Conservation (phyloP, 2,888 invertebrate genomes). For the Zeuzera pyrina region DNA sequence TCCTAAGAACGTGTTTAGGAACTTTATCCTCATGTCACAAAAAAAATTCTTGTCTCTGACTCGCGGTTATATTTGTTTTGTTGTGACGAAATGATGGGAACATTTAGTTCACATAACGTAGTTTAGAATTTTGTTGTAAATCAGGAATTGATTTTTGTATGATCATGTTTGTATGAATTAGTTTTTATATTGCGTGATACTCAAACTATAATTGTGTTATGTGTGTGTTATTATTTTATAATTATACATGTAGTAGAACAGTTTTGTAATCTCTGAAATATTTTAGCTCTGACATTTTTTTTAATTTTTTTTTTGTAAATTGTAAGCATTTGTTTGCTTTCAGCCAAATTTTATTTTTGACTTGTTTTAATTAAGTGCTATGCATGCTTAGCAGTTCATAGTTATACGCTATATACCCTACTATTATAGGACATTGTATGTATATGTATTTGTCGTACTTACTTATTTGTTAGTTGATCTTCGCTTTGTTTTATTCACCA, state of each 20-base stretch:
- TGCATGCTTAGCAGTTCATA: slow-evolving; percentile 73
- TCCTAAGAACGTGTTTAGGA: background rate
- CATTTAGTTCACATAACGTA: slow-evolving; percentile 9
- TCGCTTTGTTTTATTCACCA: slow-evolving; percentile 52
- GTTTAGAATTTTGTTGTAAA: slow-evolving; percentile 11
- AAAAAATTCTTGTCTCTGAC: background rate
- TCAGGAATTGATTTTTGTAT: slow-evolving; percentile 10
- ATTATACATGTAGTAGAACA: slow-evolving; percentile 9
- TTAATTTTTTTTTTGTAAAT: slow-evolving; percentile 59
- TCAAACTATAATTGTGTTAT: slow-evolving; percentile 23
- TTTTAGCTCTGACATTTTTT: slow-evolving; percentile 22
- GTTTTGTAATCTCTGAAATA: slow-evolving; percentile 20
- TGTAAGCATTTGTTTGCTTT: slow-evolving; percentile 73
- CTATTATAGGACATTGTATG: slow-evolving; percentile 38
- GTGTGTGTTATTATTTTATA: slow-evolving; percentile 34
- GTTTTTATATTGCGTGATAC: slow-evolving; percentile 35
- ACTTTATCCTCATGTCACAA: slow-evolving; percentile 10
- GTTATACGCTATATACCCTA: slow-evolving; percentile 55
- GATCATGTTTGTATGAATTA: slow-evolving; percentile 2
- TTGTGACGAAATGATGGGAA: slow-evolving; percentile 13
- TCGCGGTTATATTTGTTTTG: no score
- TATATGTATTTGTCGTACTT: slow-evolving; percentile 70
- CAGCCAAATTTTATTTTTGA: slow-evolving; percentile 42
- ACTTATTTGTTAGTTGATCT: slow-evolving; percentile 59
- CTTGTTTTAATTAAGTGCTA: slow-evolving; percentile 43